A percentile compares a stretch with the other conserved stretches of the same genome.
Conservation (phyloP, 1,140 invertebrate species). For the Ceratosolen fusciceps region DNA sequence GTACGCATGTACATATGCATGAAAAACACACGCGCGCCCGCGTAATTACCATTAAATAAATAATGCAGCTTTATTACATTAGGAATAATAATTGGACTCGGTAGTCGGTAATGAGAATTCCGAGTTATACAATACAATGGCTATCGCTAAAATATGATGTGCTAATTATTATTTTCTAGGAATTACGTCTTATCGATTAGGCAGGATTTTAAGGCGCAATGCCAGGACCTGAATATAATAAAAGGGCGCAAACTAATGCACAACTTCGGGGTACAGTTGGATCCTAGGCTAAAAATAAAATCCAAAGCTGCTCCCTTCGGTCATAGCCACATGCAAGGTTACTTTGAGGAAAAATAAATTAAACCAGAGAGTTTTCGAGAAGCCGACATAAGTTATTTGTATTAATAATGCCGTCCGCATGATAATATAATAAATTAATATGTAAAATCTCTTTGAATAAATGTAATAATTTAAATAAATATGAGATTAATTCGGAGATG, state of each 20-base stretch:
- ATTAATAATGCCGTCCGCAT: slow-evolving; percentile 39
- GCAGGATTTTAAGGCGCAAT: no score
- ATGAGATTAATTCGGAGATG: slow-evolving; percentile 43
- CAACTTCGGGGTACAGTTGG: background rate
- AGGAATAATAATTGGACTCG: background rate
- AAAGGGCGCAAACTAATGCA: background rate
- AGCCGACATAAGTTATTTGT: slow-evolving; percentile 33
- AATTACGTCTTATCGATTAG: background rate
- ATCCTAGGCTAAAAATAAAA: slow-evolving; percentile 4
- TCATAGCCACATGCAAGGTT: no score
- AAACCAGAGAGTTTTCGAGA: slow-evolving; percentile 20
- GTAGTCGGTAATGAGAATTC: background rate
- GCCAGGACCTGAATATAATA: no score
- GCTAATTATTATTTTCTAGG: background rate
- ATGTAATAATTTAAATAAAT: slow-evolving; percentile 42
- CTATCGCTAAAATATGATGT: background rate
- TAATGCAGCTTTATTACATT: background rate
- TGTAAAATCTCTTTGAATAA: slow-evolving; percentile 35
- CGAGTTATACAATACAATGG: background rate
- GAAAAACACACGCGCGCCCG: background rate
- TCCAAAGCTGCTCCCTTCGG: background rate
- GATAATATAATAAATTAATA: slow-evolving; percentile 44
- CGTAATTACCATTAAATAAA: background rate
- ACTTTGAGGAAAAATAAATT: slow-evolving; percentile 21
- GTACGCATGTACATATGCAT: no score